These are phyloP conservation scores for Platichthys flesus DNA, from an alignment of 2,113 vertebrate genomes.

Conservation along the genomic window DNA sequence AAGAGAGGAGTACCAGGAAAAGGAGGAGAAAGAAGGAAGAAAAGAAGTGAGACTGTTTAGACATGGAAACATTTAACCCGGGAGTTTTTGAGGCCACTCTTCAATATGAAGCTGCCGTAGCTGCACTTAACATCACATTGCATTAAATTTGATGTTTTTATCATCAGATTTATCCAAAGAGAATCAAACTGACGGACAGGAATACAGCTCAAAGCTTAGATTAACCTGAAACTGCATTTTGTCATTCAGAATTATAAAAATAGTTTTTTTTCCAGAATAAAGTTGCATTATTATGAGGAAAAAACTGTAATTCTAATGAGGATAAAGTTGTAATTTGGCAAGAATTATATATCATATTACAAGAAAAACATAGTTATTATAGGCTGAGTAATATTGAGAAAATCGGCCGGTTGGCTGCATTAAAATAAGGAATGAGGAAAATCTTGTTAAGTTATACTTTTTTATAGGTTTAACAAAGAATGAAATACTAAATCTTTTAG, in stretches of 20 bases:
- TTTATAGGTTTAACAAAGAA: too few species aligned
- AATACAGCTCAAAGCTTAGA: too few species aligned
- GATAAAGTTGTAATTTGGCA: too few species aligned
- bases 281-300: too few species aligned
- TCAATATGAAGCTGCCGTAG: background rate
- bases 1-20: background rate
- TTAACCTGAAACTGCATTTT: too few species aligned
- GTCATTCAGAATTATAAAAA: too few species aligned
- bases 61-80: conserved; percentile 8
- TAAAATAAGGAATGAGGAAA: too few species aligned
- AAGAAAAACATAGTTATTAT: background rate
- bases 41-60: conserved; percentile 49
- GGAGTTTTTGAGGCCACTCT: background rate
- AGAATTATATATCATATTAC: too few species aligned
- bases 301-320: too few species aligned
- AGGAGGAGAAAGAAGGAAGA: conserved; percentile 25
- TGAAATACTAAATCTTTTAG: too few species aligned
- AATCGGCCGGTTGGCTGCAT: background rate
- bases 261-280: too few species aligned
- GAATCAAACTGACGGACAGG: background rate
- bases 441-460: too few species aligned
- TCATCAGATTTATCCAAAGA: background rate
- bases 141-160: background rate
- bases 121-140: background rate
- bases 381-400: background rate